Evolutionary conservation across 2,888 invertebrate species (phyloP), one percentile per base, ranked within the genome.

Genomic region (Cantharis nigra): DNA sequence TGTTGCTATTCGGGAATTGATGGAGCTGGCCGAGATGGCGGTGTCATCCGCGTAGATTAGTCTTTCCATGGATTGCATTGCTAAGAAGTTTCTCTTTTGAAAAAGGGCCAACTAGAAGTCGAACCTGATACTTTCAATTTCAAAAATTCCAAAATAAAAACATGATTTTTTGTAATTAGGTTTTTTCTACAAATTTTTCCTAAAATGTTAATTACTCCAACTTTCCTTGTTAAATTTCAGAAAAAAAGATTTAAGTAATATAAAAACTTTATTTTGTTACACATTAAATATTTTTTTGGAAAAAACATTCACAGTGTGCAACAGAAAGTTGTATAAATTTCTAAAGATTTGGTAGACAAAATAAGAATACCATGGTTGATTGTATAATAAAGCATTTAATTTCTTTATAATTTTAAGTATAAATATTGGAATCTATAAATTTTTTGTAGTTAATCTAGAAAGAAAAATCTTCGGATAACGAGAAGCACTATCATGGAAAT

Each of bases 401-500:
- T 49, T 49, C n/a, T 49, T 49, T 49, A 49, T n/a, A n/a, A 49
- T 49, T 49, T 49, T 49, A 49, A 49, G n/a, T 49, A 49, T 49
- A 49, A 49, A 49, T n/a, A 49, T 49, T 49, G 49, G 49, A n/a
- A 49, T 5, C 49, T 49, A n/a, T 49, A n/a, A 49, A 49, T 49
- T n/a, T n/a, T 13, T 49, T 49, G 7, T n/a, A 26, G n/a, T 23
- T 20, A 67, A 67, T 67, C 65, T 80, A 90, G 83, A 80, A 90
- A 88, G 85, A 90, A 90, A 77, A 90, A 80, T 85, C 91, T 86
- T 85, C 91, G 86, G 64, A 90, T 85, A 76, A 90, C 84, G 63
- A 91, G 86, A 30, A 90, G 81, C 76, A 87, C 86, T 80, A 91
- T 91, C 64, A 89, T 87, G 2, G 87, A 86, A 71, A 90, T 80